A percentile compares a stretch with the other conserved stretches of the same genome.
These are phyloP conservation scores for Watsonalla binaria DNA, from an alignment of 2,888 invertebrate genomes.

Conservation along the genomic window DNA sequence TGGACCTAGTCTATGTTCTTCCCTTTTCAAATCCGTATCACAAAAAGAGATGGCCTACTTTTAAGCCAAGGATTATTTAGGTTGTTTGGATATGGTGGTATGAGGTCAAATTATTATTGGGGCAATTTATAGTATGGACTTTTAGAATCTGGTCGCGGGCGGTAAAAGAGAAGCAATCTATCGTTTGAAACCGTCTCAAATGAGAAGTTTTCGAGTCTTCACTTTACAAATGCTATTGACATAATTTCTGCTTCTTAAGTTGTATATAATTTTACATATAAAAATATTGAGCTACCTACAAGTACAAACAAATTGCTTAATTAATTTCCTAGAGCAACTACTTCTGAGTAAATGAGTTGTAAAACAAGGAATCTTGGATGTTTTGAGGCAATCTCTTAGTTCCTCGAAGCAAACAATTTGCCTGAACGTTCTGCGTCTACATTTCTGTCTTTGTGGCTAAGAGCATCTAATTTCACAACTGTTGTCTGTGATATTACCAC, in stretches of 20 bases:
- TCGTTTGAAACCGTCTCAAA: no score
- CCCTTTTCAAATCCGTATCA: no score
- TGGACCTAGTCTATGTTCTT: no score
- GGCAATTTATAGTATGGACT: no score
- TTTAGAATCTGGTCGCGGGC: no score
- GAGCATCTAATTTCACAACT: background rate
- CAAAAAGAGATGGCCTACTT: no score
- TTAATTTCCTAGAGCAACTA: constrained; percentile 25
- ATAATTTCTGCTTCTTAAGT: background rate
- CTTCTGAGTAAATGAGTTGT: constrained; percentile 52
- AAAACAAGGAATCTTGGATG: constrained; percentile 51
- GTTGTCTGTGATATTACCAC: background rate
- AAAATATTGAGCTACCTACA: background rate
- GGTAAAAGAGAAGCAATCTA: no score
- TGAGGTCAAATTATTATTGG: no score
- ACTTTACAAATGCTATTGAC: no score
- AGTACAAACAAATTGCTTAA: constrained; percentile 12
- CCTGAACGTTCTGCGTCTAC: constrained; percentile 32
- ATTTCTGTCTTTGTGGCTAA: background rate
- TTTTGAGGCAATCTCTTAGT: constrained; percentile 49
- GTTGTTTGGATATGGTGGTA: no score
- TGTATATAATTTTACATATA: background rate
- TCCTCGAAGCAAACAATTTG: constrained; percentile 47
- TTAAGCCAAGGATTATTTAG: no score
- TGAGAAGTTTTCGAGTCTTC: no score